Evolutionary conservation across 1,140 invertebrate species (phyloP), one percentile per base, ranked within the genome.

Genomic region (Vollenhovia emeryi): DNA sequence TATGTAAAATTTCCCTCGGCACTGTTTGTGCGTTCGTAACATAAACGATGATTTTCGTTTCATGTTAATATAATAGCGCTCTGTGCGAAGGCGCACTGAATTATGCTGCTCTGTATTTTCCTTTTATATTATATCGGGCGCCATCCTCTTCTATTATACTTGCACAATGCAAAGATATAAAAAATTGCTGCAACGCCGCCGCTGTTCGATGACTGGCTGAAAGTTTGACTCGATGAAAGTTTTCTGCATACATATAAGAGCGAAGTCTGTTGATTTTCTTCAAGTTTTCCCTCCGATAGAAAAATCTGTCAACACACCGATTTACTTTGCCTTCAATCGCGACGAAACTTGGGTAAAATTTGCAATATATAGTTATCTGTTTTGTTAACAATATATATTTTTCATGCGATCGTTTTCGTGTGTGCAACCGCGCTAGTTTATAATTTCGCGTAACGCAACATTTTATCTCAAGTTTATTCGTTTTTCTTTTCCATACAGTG

Each of bases 171-270:
- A 48, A 7, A 66, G 0, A 48, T 64, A 52, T 66, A 48, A 66
- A n/a, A 73, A 57, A 82, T 73, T 55, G 36, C 30, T 52, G 5
- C 78, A 45, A 45, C 13, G 55, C n/a, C 30, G 15, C 36, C 15
- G 43, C n/a, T 13, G 24, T 40, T 57, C 78, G 68, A 82, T 71
- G 24, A 71, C 55, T 45, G 66, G 50, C 24, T 40, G 55, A 80
- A 80, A 82, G 78, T 82, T 73, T 57, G 78, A 82, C 59, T 82
- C 52, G 27, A 82, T 73, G 30, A 57, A 82, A 73, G 24, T 82
- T 73, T 57, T 13, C 36, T n/a, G 62, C 36, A 45, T 66, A 27
- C 62, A 33, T 40, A 18, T 71, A 71, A 43, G 30, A 71, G 24
- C n/a, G 66, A 73, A 82, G 18, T 82, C 13, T 45, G 45, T 52